These are phyloP conservation scores for Solenodon paradoxus DNA, from an alignment of 2,113 vertebrate genomes.

Conservation along the genomic window DNA sequence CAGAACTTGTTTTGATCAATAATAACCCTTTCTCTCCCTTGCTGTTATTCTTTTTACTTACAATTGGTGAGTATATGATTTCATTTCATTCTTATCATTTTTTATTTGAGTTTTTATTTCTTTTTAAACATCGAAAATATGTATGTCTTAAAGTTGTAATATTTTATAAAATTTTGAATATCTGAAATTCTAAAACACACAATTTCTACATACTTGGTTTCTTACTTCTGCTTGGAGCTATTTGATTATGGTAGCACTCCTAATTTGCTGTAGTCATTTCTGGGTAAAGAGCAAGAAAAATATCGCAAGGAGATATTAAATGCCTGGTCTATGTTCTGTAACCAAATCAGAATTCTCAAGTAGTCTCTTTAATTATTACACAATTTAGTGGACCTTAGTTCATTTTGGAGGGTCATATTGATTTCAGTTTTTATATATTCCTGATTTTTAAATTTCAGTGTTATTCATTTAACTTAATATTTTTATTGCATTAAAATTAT, in stretches of 20 bases:
- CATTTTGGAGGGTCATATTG: not conserved
- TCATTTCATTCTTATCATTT: not conserved
- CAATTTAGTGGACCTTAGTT: not conserved
- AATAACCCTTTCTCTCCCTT: not conserved
- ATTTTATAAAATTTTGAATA: not conserved
- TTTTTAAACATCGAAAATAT: not conserved
- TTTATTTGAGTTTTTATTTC: not conserved
- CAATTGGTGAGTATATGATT: not conserved
- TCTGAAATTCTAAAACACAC: constrained; percentile 8
- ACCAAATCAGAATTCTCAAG: not conserved
- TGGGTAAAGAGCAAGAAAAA: not conserved
- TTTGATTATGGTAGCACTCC: not conserved
- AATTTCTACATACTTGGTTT: not conserved
- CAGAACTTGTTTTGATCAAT: not conserved
- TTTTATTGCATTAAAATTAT: constrained; percentile 28
- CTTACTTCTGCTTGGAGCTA: not conserved
- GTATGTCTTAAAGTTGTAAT: not conserved
- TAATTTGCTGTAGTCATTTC: not conserved
- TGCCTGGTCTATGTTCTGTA: not conserved
- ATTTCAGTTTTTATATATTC: not conserved
- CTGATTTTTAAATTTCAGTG: not conserved
- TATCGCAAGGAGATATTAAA: not conserved
- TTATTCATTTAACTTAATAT: not conserved
- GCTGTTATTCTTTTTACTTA: not conserved
- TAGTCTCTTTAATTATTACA: not conserved